These are phyloP conservation scores for Lepidocyrtinus sp. DNA, from an alignment of 2,888 invertebrate genomes.

Conservation along the genomic window DNA sequence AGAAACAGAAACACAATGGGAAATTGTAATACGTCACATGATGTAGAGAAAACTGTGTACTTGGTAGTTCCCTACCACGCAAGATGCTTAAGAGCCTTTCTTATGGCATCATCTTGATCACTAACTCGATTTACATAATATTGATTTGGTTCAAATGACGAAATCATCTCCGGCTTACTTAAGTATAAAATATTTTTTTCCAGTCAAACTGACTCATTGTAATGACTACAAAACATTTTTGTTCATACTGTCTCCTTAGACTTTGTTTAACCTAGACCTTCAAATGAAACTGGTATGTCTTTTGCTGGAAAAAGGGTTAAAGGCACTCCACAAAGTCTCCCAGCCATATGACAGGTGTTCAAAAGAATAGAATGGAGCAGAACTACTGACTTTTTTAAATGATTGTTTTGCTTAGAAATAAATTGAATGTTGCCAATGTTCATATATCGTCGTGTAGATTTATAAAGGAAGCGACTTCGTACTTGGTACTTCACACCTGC, in stretches of 20 bases:
- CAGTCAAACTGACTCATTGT: not conserved
- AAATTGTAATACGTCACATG: no score
- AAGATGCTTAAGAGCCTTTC: not conserved
- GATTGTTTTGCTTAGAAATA: not conserved
- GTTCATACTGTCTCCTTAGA: no score
- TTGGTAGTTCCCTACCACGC: not conserved
- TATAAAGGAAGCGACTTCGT: not conserved
- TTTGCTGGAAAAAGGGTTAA: not conserved
- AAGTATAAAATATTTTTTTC: not conserved
- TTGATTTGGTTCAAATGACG: no score
- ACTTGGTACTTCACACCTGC: not conserved
- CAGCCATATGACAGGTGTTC: conserved; percentile 16
- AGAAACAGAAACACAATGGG: no score
- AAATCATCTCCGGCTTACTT: not conserved
- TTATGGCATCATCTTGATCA: not conserved
- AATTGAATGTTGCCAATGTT: not conserved
- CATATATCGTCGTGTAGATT: not conserved
- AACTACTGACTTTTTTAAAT: not conserved
- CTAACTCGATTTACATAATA: no score
- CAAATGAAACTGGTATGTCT: not conserved
- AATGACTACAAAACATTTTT: no score
- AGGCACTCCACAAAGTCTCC: not conserved
- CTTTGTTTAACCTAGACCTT: no score
- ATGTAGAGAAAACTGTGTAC: not conserved
- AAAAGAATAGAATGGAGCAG: no score